These are phyloP conservation scores for Botia almorhae DNA, from an alignment of 2,797 vertebrate species.

Conservation along the genomic window DNA sequence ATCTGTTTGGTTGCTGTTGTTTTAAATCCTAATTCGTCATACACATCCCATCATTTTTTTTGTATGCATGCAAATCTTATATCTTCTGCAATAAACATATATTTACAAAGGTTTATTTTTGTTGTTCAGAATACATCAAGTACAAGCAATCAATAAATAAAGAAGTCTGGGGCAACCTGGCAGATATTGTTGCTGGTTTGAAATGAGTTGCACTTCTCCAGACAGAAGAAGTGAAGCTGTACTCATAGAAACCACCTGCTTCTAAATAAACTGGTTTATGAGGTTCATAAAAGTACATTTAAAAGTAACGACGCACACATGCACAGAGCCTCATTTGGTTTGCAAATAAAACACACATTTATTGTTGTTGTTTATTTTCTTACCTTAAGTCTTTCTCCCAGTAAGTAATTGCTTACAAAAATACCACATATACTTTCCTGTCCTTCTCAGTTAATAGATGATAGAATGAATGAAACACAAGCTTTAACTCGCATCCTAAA, in stretches of 20 bases:
- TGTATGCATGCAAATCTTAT: too few species aligned
- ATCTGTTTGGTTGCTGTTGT: too few species aligned
- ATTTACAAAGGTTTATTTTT: not conserved
- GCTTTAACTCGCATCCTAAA: not conserved
- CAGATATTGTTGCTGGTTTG: not conserved
- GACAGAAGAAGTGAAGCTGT: conserved; percentile 7
- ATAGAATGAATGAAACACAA: not conserved
- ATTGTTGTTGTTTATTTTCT: conserved; percentile 2
- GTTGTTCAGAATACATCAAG: not conserved
- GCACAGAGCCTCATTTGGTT: not conserved
- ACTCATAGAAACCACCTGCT: conserved; percentile 1
- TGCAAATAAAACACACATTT: conserved; percentile 5
- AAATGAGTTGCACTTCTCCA: not conserved
- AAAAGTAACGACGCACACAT: not conserved
- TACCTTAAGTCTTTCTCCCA: conserved; percentile 5
- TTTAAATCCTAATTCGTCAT: not conserved
- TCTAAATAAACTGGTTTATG: not conserved
- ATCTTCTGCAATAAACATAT: too few species aligned
- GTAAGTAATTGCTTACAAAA: not conserved
- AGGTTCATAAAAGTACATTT: not conserved
- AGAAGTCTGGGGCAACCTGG: not conserved
- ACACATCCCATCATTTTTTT: too few species aligned
- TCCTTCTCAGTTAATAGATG: not conserved
- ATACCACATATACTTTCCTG: not conserved
- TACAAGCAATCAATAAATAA: not conserved